Conservation (phyloP, 2,797 vertebrate genomes). For the Ctenopoma kingsleyae region DNA sequence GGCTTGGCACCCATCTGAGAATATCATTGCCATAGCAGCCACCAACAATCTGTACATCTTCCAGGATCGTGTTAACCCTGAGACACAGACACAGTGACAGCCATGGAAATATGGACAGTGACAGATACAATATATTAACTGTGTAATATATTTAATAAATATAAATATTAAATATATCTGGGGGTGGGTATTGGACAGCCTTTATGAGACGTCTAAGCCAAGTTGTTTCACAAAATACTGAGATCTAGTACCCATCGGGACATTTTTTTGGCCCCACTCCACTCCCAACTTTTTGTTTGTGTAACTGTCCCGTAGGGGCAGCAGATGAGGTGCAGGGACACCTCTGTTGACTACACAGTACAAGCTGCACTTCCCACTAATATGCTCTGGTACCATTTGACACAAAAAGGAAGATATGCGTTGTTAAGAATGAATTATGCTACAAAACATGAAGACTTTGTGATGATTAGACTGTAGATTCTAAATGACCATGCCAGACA, state of each 20-base stretch:
- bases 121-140: slow-evolving; percentile 1
- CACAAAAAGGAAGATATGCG: slow-evolving; percentile 27
- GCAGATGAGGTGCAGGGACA: slow-evolving; percentile 75
- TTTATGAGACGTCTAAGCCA: slow-evolving; percentile 20
- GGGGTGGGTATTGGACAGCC: slow-evolving; percentile 8
- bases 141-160: not conserved
- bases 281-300: slow-evolving; percentile 65
- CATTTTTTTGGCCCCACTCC: slow-evolving; percentile 46
- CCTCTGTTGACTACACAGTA: slow-evolving; percentile 68
- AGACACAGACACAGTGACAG: slow-evolving; percentile 74
- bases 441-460: slow-evolving; percentile 11
- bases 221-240: slow-evolving; percentile 30
- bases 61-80: slow-evolving; percentile 90
- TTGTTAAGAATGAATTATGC: slow-evolving; percentile 11
- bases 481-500: slow-evolving; percentile 21
- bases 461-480: slow-evolving; percentile 14
- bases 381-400: slow-evolving; percentile 43
- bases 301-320: slow-evolving; percentile 37
- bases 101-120: slow-evolving; percentile 11
- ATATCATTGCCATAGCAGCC: slow-evolving; percentile 98
- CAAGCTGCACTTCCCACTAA: slow-evolving; percentile 53
- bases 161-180: slow-evolving; percentile 15
- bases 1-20: slow-evolving; percentile 97
- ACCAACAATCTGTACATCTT: slow-evolving; percentile 99
- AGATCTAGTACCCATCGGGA: slow-evolving; percentile 46